Evolutionary conservation across 53 echinoderm and acorn worm species (phyloP).

Genomic region (Astropecten irregularis): DNA sequence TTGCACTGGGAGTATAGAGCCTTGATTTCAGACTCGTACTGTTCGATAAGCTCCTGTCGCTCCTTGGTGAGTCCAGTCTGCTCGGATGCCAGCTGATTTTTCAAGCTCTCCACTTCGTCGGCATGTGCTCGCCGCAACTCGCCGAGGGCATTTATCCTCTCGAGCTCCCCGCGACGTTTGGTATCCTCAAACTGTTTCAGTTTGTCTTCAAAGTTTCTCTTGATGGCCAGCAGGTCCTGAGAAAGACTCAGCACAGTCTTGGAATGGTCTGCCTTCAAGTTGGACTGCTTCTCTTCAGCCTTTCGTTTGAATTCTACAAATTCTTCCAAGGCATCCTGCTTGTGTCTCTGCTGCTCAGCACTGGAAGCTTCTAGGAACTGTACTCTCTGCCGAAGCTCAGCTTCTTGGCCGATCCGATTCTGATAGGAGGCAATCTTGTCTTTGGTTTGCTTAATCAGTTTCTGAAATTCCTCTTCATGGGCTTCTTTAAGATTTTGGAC

Average conservation of each 20-base stretch:
- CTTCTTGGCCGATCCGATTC: constrained; percentile 78
- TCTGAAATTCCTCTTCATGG: constrained; percentile 91
- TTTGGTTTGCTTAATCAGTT: constrained; percentile 80
- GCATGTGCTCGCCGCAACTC: constrained; percentile 68
- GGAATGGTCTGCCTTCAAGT: constrained; percentile 83
- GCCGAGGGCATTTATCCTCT: constrained; percentile 54
- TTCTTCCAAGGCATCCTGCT: constrained; percentile 67
- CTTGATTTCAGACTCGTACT: constrained; percentile 70
- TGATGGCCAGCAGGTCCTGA: constrained; percentile 79
- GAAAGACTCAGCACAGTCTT: constrained; percentile 85
- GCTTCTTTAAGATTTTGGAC: constrained; percentile 83
- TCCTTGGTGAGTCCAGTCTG: constrained; percentile 71
- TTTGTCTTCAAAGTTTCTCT: constrained; percentile 83
- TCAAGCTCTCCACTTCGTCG: constrained; percentile 69
- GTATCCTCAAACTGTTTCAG: constrained; percentile 83
- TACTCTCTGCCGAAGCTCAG: constrained; percentile 72
- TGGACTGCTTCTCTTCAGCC: constrained; percentile 62
- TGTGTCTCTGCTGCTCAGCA: constrained; percentile 68
- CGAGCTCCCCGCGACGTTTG: constrained; percentile 66
- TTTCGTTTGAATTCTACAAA: constrained; percentile 75
- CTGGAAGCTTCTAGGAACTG: constrained; percentile 74
- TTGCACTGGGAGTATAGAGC: constrained; percentile 68
- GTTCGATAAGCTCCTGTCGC: constrained; percentile 53
- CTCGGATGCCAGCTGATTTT: constrained; percentile 47
- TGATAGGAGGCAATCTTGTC: constrained; percentile 79